Conservation (phyloP, 2,888 invertebrate genomes). For the Encarsia formosa region DNA sequence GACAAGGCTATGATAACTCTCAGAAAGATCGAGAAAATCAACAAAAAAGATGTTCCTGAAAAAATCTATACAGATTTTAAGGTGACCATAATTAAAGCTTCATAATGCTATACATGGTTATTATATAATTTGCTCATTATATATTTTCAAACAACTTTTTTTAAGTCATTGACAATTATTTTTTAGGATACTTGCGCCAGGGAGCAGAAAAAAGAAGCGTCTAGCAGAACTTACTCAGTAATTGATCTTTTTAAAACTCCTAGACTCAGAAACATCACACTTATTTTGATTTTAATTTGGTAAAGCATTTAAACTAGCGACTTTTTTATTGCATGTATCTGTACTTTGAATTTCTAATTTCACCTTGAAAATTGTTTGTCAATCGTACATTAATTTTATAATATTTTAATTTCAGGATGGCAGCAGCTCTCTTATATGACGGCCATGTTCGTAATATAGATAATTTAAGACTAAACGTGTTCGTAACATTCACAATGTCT, state of each 20-base stretch:
- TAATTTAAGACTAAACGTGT: conserved; percentile 76
- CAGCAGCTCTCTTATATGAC: conserved; percentile 82
- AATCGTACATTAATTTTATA: not conserved
- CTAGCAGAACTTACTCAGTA: conserved; percentile 70
- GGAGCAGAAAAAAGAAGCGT: conserved; percentile 67
- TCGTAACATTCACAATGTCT: conserved; percentile 79
- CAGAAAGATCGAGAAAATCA: conserved; percentile 75
- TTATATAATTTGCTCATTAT: too few species aligned
- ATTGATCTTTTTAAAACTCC: conserved; percentile 78
- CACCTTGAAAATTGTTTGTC: too few species aligned
- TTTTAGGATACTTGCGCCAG: conserved; percentile 58
- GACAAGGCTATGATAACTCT: conserved; percentile 75
- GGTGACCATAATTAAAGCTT: too few species aligned
- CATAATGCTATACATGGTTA: not conserved
- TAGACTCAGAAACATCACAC: conserved; percentile 68
- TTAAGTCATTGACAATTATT: conserved; percentile 3
- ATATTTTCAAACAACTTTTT: too few species aligned
- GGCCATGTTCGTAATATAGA: conserved; percentile 86
- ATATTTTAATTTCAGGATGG: conserved; percentile 59
- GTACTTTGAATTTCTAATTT: not conserved
- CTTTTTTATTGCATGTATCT: too few species aligned
- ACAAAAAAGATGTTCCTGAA: conserved; percentile 70
- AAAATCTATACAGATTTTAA: conserved; percentile 71
- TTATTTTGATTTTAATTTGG: conserved; percentile 80
- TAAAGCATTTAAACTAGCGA: too few species aligned